These are phyloP conservation scores for Falco rusticolus DNA, from an alignment of 2,797 vertebrate genomes.

Conservation along the genomic window DNA sequence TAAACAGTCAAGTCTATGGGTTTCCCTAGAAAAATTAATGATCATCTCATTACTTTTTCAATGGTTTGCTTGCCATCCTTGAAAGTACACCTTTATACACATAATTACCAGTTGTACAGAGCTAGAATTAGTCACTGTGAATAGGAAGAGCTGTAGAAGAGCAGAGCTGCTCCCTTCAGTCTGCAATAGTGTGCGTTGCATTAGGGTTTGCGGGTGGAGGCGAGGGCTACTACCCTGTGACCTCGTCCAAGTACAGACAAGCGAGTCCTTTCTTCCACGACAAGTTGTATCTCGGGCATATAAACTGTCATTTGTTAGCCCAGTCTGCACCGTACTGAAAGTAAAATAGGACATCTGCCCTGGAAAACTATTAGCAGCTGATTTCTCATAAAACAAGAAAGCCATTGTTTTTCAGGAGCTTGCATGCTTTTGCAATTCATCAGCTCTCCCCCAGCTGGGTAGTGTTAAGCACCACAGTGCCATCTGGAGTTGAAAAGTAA, in stretches of 20 bases:
- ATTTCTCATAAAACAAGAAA: conserved; percentile 19
- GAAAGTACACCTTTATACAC: neutral
- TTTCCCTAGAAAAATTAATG: neutral
- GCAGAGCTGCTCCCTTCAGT: neutral
- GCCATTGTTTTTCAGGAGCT: conserved; percentile 8
- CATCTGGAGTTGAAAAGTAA: conserved; percentile 16
- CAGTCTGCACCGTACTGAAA: neutral
- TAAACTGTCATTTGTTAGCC: conserved; percentile 29
- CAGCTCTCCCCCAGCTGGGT: neutral
- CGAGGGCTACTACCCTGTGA: neutral
- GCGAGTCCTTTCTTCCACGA: neutral
- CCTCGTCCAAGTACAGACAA: neutral
- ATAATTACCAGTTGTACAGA: neutral
- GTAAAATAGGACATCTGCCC: conserved; percentile 41
- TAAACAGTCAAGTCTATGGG: neutral
- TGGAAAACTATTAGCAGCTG: conserved; percentile 23
- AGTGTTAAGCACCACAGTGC: conserved; percentile 6
- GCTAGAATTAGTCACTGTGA: neutral
- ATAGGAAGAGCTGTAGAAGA: neutral
- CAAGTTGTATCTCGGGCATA: neutral
- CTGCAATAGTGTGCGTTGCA: neutral
- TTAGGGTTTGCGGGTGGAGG: neutral
- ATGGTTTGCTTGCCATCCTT: neutral
- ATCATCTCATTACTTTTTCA: neutral
- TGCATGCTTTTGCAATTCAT: neutral